These are phyloP conservation scores for Tanytarsus gracilentus DNA, from an alignment of 2,888 invertebrate species.

Conservation along the genomic window DNA sequence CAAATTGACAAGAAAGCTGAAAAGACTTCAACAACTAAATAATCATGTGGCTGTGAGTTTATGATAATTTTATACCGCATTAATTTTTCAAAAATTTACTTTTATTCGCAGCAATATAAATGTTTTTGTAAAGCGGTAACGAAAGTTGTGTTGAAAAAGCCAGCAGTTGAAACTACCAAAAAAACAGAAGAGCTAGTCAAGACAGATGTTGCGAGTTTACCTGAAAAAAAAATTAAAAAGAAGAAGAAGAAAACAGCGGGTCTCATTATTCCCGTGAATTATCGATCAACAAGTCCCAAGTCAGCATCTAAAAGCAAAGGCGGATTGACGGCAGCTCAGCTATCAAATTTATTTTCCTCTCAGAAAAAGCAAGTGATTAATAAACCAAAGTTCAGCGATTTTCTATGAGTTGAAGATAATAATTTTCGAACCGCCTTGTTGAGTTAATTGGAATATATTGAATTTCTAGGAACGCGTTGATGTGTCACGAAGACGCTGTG, in stretches of 20 bases:
- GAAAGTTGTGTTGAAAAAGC: neutral
- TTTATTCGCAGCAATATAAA: conserved; percentile 2
- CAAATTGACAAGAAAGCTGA: neutral
- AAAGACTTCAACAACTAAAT: neutral
- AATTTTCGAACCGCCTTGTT: too few species aligned
- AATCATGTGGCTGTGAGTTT: conserved; percentile 3
- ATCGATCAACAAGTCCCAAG: neutral
- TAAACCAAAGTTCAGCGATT: too few species aligned
- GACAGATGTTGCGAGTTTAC: too few species aligned
- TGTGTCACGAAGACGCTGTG: too few species aligned
- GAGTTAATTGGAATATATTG: too few species aligned
- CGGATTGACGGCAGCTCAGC: too few species aligned
- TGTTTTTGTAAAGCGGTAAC: neutral
- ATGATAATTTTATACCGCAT: neutral
- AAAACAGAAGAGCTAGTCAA: neutral
- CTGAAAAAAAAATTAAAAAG: neutral
- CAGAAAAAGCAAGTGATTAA: too few species aligned
- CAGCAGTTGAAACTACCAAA: neutral
- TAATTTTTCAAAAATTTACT: neutral
- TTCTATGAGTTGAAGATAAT: too few species aligned
- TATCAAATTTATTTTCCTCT: too few species aligned
- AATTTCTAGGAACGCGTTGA: too few species aligned
- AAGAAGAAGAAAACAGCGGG: conserved; percentile 15
- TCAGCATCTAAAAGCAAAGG: neutral
- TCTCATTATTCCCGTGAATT: neutral